phyloP scores from a whole-genome alignment of 2,888 invertebrate species.

The Dermolepida albohirtum region DNA sequence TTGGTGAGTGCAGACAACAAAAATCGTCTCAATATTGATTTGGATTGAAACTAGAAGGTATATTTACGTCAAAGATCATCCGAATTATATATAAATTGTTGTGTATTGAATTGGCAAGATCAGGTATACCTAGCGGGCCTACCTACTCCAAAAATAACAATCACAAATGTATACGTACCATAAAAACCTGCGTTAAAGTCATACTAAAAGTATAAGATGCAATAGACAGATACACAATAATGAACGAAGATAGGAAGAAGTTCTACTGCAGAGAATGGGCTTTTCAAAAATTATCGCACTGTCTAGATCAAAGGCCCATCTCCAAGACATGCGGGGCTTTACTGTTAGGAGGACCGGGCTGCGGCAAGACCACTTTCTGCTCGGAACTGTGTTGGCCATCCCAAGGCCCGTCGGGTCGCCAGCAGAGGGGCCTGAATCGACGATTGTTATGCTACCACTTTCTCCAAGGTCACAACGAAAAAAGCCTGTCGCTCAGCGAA shows the following conservation, averaged over 20 bases:
- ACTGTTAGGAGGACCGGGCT: slow-evolving; percentile 90
- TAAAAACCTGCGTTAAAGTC: too few relatives aligned
- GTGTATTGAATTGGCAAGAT: too few relatives aligned
- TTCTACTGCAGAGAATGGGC: slow-evolving; percentile 97
- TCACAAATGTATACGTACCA: too few relatives aligned
- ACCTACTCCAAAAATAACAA: too few relatives aligned
- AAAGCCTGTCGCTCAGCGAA: slow-evolving; percentile 85
- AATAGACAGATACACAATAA: too few relatives aligned
- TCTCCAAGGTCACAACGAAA: slow-evolving; percentile 86
- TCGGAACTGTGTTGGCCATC: slow-evolving; percentile 82
- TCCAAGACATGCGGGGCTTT: slow-evolving; percentile 90
- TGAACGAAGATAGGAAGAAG: slow-evolving; percentile 73
- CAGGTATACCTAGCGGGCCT: too few relatives aligned
- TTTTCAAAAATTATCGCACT: slow-evolving; percentile 92
- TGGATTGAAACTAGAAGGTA: too few relatives aligned
- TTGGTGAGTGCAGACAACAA: too few relatives aligned
- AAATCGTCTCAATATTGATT: too few relatives aligned
- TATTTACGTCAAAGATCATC: too few relatives aligned
- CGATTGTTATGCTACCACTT: slow-evolving; percentile 89
- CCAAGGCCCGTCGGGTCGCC: slow-evolving; percentile 74
- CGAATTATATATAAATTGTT: too few relatives aligned
- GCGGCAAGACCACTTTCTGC: slow-evolving; percentile 93
- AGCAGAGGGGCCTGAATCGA: slow-evolving; percentile 80
- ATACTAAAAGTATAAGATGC: too few relatives aligned
- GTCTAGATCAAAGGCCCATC: slow-evolving; percentile 87